phyloP scores from a whole-genome alignment of 2,113 vertebrate genomes.

The Charina bottae region DNA sequence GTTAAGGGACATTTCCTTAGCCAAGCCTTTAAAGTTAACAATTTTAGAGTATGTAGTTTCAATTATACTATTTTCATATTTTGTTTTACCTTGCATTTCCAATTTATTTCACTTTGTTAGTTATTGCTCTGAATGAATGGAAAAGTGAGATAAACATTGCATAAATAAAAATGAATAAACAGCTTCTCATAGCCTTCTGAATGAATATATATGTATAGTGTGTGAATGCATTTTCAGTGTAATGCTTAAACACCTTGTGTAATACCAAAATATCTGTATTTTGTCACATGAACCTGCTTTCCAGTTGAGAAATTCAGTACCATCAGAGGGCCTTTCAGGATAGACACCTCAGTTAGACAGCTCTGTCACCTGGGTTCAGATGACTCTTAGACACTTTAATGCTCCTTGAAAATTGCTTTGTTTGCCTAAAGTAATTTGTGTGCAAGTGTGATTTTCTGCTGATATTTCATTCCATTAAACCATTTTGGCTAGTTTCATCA shows the following conservation, averaged over 20 bases:
- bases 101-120: not conserved
- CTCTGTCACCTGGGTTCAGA: not conserved
- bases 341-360: not conserved
- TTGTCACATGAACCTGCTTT: not conserved
- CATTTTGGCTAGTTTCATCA: not conserved
- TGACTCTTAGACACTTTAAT: not conserved
- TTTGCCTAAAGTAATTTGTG: not conserved
- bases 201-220: not conserved
- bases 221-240: not conserved
- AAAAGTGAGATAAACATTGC: not conserved
- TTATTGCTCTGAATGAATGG: not conserved
- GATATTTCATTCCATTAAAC: not conserved
- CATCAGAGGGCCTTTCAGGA: not conserved
- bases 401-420: not conserved
- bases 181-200: not conserved
- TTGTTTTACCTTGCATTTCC: not conserved
- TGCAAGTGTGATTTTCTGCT: not conserved
- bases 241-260: not conserved
- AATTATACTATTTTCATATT: not conserved
- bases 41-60: not conserved
- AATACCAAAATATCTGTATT: not conserved
- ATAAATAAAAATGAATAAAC: not conserved
- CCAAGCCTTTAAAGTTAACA: not conserved
- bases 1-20: not conserved
- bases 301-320: not conserved